Evolutionary conservation across 1,140 invertebrate species (phyloP).

Genomic region (Heterodera carotae): DNA sequence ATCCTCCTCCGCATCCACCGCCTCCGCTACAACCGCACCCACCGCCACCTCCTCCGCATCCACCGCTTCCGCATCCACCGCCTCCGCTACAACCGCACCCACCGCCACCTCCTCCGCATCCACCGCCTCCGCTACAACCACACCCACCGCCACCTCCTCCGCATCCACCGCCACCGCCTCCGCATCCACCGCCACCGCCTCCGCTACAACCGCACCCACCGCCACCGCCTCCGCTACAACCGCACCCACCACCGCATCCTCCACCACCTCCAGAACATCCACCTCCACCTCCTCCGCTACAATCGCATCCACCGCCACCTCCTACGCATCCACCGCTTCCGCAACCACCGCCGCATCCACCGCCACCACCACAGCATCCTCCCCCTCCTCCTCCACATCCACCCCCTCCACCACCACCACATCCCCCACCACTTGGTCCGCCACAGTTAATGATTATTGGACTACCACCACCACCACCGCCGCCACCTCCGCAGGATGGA

Average conservation of each 20-base stretch:
- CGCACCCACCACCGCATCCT: not conserved
- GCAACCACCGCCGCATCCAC: not conserved
- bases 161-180: slow-evolving; percentile 15
- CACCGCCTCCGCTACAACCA: slow-evolving; percentile 6
- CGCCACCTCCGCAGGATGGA: not conserved
- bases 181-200: not conserved
- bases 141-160: slow-evolving; percentile 13
- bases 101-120: not conserved
- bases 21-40: not conserved
- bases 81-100: not conserved
- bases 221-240: not conserved
- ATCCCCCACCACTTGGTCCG: not conserved
- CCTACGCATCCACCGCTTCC: not conserved
- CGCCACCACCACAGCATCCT: slow-evolving; percentile 12
- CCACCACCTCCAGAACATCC: not conserved
- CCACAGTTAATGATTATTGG: not conserved
- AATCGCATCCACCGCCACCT: not conserved
- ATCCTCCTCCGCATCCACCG: not conserved
- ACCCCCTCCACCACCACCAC: too few relatives aligned
- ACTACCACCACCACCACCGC: not conserved
- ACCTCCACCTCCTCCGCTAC: not conserved
- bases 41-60: not conserved
- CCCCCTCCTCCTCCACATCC: not conserved
- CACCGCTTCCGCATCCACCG: not conserved
- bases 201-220: not conserved